Percentiles rank a stretch among this genome's conserved stretches.
Evolutionary conservation across 2,888 invertebrate genomes (phyloP).

Genomic region (Noctua janthina): DNA sequence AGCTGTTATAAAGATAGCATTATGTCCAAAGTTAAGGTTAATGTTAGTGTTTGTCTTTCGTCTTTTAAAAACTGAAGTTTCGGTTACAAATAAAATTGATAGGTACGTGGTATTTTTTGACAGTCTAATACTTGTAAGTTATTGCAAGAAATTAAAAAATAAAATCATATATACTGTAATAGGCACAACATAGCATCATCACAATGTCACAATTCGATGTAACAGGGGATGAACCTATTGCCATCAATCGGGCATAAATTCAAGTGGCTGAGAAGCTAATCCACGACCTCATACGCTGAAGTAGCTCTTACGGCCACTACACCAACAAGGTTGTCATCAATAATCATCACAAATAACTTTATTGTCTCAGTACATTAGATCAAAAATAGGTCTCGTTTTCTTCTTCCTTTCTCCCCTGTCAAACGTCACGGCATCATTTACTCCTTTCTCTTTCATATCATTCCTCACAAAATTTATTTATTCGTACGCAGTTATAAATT

Average conservation of each 20-base stretch:
- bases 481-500: too few species aligned
- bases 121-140: not conserved
- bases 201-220: not conserved
- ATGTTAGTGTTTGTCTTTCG: not conserved
- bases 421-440: too few species aligned
- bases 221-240: not conserved
- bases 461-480: too few species aligned
- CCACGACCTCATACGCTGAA: not conserved
- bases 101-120: not conserved
- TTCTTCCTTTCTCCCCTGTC: too few species aligned
- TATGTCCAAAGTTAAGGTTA: not conserved
- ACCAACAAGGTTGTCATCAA: not conserved
- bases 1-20: not conserved
- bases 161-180: too few species aligned
- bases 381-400: too few species aligned
- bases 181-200: not conserved
- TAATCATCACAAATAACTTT: too few species aligned
- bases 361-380: too few species aligned
- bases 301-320: not conserved
- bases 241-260: not conserved
- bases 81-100: not conserved
- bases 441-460: too few species aligned
- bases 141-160: not conserved
- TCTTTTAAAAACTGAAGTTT: not conserved
- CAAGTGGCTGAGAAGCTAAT: not conserved